Evolutionary conservation across 2,797 vertebrate species (phyloP).

Genomic region (Phoeniculus purpureus): DNA sequence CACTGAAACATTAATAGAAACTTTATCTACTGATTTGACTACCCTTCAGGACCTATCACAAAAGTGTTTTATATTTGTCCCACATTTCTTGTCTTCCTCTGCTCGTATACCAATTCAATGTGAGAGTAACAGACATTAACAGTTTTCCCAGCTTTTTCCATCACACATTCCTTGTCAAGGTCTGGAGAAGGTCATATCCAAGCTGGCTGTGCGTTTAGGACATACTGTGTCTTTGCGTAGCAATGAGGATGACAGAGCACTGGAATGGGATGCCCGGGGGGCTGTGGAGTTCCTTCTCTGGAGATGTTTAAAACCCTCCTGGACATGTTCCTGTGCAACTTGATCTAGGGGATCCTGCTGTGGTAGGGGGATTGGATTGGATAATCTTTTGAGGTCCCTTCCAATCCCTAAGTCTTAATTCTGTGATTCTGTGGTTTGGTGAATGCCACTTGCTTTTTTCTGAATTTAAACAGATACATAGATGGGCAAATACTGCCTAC

Average conservation of each 20-base stretch:
- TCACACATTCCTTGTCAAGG: background rate
- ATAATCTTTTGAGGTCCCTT: too few relatives aligned
- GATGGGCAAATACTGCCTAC: background rate
- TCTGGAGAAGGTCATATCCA: background rate
- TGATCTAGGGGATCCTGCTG: too few relatives aligned
- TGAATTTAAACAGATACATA: background rate
- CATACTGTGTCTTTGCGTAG: background rate
- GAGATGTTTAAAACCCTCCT: too few relatives aligned
- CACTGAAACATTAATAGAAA: background rate
- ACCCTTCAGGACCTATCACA: background rate
- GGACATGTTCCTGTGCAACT: too few relatives aligned
- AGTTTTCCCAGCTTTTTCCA: background rate
- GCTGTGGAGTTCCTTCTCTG: too few relatives aligned
- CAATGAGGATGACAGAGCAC: background rate
- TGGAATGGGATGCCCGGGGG: too few relatives aligned
- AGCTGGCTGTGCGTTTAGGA: background rate
- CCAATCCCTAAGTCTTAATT: too few relatives aligned
- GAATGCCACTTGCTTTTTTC: background rate
- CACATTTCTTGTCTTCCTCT: background rate
- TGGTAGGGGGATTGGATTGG: too few relatives aligned
- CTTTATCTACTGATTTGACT: accelerated
- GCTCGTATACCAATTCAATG: background rate
- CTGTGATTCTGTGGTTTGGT: background rate
- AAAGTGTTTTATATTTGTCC: background rate
- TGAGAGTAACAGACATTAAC: background rate